Evolutionary conservation across 2,888 invertebrate species (phyloP).

Genomic region (Luffia ferchaultella): DNA sequence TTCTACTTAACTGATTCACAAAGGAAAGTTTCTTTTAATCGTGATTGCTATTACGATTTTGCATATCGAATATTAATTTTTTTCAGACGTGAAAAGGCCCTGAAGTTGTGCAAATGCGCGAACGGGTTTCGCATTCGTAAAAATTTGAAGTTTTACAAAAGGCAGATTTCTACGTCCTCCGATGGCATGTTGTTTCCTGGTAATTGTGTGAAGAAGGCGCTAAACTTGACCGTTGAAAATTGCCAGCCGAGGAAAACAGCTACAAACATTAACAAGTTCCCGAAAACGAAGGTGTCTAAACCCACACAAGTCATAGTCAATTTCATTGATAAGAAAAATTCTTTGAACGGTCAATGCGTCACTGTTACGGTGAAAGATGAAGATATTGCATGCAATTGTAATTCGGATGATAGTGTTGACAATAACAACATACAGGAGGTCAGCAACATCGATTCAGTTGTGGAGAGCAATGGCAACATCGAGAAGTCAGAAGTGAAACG

Average conservation of each 20-base stretch:
- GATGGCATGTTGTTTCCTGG: conserved; percentile 23
- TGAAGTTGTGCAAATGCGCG: conserved; percentile 40
- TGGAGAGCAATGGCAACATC: conserved; percentile 40
- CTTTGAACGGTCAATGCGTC: conserved; percentile 15
- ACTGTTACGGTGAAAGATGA: conserved; percentile 3
- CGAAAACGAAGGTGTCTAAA: not conserved
- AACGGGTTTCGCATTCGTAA: conserved; percentile 24
- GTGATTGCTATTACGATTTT: no score
- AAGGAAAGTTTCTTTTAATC: no score
- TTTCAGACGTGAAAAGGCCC: conserved; percentile 28
- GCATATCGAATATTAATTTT: no score
- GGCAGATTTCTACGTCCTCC: conserved; percentile 42
- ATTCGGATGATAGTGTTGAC: conserved; percentile 9
- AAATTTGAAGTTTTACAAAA: conserved; percentile 27
- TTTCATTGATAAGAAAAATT: not conserved
- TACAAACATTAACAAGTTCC: not conserved
- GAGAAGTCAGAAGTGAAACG: conserved; percentile 8
- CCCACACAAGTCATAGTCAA: not conserved
- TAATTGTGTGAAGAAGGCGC: not conserved
- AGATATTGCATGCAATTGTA: not conserved
- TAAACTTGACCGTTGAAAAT: not conserved
- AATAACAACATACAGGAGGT: conserved; percentile 29
- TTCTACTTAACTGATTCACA: no score
- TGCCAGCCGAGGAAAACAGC: not conserved
- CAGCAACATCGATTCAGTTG: conserved; percentile 22